Base-by-base conservation (phyloP, 2,113 vertebrate species). In the Tenebrosternarchus preto region DNA sequence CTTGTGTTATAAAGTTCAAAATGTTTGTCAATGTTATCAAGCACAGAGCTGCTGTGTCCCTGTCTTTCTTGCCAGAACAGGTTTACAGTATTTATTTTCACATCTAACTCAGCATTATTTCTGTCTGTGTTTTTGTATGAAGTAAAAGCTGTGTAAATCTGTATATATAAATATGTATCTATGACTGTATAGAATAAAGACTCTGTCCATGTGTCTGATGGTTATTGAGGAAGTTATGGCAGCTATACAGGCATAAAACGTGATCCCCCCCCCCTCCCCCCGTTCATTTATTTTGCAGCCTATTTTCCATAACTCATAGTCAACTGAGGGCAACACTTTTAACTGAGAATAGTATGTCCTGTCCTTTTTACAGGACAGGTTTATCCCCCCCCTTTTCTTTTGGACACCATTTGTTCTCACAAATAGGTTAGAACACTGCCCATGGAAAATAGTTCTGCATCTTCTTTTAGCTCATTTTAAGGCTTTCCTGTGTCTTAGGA, bases 121-220 rank as follows among this genome's bases (percentile, higher is more conserved):
- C 89, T 85, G 69, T 81, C 81, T 55, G 53, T 77, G 60, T 77
- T 60, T 80, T 74, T 77, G 69, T 84, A 80, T 81, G 74, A 67
- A 69, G 71, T 61, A 39, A 29, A 63, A n/a, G n/a, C 27, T 55
- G 75, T 80, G 66, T 81, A 77, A 50, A 78, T 81, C 19, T 84
- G 83, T 84, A 75, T 46, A 84, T 81, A 81, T 11, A 53, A 78
- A 81, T 67, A 80, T 80, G 68, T 82, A 73, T 82, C 89, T 92
- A 90, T 85, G 85, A 92, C 90, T 92, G 87, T 92, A 89, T 92
- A 92, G 90, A 92, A 93, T 91, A 91, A 92, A 92, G 90, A 76
- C 85, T 60, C 82, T 87, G 87, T 87, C 84, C 83, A 89, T 74
- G 22, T 84, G 79, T 53, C 43, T 72, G 73, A n/a, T 36, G 60